Conservation (phyloP, 2,797 vertebrate genomes). For the Cercopithecus petaurista region DNA sequence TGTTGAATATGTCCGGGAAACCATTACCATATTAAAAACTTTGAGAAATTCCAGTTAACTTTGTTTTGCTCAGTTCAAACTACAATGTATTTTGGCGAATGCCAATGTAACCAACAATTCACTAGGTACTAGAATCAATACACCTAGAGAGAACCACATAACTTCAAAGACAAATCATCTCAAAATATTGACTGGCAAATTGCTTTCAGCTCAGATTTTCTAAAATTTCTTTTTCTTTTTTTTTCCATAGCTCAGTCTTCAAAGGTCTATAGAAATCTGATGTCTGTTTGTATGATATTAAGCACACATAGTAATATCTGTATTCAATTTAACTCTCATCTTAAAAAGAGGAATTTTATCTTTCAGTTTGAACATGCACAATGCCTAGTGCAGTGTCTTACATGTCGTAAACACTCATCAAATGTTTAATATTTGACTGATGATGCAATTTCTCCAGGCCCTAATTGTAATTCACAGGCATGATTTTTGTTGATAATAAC, state of each 20-base stretch:
- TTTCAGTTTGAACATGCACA: background rate
- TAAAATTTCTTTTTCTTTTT: background rate
- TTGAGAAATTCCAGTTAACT: background rate
- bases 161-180: constrained; percentile 13
- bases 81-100: background rate
- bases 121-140: background rate
- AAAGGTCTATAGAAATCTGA: background rate
- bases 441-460: constrained; percentile 31
- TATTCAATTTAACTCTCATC: constrained; percentile 1
- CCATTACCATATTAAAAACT: background rate
- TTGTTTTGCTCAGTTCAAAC: background rate
- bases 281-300: background rate
- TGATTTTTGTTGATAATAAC: background rate
- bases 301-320: background rate
- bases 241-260: background rate
- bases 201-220: background rate
- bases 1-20: background rate
- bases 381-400: background rate
- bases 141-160: background rate
- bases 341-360: constrained; percentile 3
- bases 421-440: background rate
- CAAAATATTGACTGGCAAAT: background rate
- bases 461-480: background rate
- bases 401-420: background rate
- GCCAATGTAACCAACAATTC: background rate